phyloP scores from a whole-genome alignment of 2,797 vertebrate species.

The Centropyge bicolor region DNA sequence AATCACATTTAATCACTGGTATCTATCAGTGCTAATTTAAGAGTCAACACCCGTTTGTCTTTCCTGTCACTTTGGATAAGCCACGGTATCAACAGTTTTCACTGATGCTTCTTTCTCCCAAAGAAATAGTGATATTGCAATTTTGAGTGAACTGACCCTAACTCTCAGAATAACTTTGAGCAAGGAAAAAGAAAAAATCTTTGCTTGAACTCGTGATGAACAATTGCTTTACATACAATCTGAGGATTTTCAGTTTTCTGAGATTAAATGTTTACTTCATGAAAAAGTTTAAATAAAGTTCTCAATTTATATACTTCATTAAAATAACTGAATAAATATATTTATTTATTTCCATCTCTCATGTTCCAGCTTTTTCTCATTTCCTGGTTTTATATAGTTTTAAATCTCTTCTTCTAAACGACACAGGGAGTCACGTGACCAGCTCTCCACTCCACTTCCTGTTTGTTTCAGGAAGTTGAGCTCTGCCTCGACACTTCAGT shows the following conservation, averaged over 20 bases:
- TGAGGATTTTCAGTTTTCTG: not conserved
- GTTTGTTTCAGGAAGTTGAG: constrained; percentile 20
- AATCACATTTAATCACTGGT: not conserved
- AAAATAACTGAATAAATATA: too few relatives aligned
- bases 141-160: not conserved
- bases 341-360: not conserved
- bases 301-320: too few relatives aligned
- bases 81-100: not conserved
- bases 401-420: not conserved
- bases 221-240: too few relatives aligned
- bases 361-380: not conserved
- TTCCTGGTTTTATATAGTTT: not conserved
- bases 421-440: constrained; percentile 46
- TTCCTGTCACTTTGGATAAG: not conserved
- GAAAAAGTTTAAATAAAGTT: too few relatives aligned
- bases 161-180: not conserved
- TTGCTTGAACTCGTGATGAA: too few relatives aligned
- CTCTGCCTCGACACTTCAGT: rapidly evolving
- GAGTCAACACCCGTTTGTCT: too few relatives aligned
- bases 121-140: not conserved
- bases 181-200: too few relatives aligned
- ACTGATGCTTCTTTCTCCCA: too few relatives aligned
- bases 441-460: constrained; percentile 39
- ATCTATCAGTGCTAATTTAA: not conserved
- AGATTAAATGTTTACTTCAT: not conserved